A percentile compares a stretch with the other conserved stretches of the same genome.
These are phyloP conservation scores for Drosophila setosimentum DNA, from an alignment of 2,888 invertebrate genomes.

Conservation along the genomic window DNA sequence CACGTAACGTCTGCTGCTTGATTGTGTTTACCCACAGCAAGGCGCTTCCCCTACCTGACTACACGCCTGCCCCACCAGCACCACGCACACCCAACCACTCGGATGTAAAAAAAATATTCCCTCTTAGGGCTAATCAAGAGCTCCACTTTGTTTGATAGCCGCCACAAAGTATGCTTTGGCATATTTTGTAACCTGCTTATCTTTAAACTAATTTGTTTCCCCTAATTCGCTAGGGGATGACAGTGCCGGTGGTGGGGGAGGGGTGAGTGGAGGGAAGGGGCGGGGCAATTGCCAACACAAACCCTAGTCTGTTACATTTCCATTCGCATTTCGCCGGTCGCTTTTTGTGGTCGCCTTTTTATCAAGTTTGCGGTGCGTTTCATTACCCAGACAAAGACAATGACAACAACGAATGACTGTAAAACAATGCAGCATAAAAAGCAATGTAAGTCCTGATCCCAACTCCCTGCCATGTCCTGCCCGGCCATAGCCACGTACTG, in stretches of 20 bases:
- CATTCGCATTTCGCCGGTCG: slow-evolving; percentile 26
- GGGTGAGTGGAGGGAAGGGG: not conserved
- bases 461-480: not conserved
- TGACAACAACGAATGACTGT: slow-evolving; percentile 57
- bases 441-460: slow-evolving; percentile 16
- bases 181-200: slow-evolving; percentile 80
- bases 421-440: slow-evolving; percentile 78
- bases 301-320: slow-evolving; percentile 28
- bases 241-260: not conserved
- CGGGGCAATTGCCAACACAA: not conserved
- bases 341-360: slow-evolving; percentile 56
- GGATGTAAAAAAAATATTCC: slow-evolving; percentile 22
- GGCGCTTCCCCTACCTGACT: not conserved
- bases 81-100: not conserved
- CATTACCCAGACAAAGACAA: slow-evolving; percentile 53
- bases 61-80: not conserved
- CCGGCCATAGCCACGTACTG: not conserved
- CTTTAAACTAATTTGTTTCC: slow-evolving; percentile 79
- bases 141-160: slow-evolving; percentile 67
- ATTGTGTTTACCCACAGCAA: slow-evolving; percentile 66
- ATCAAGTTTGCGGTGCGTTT: slow-evolving; percentile 69
- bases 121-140: slow-evolving; percentile 74
- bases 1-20: slow-evolving; percentile 72
- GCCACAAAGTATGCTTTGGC: slow-evolving; percentile 69
- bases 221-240: slow-evolving; percentile 12